Base-by-base conservation (phyloP, 1,140 invertebrate genomes). In the Diprion similis region DNA sequence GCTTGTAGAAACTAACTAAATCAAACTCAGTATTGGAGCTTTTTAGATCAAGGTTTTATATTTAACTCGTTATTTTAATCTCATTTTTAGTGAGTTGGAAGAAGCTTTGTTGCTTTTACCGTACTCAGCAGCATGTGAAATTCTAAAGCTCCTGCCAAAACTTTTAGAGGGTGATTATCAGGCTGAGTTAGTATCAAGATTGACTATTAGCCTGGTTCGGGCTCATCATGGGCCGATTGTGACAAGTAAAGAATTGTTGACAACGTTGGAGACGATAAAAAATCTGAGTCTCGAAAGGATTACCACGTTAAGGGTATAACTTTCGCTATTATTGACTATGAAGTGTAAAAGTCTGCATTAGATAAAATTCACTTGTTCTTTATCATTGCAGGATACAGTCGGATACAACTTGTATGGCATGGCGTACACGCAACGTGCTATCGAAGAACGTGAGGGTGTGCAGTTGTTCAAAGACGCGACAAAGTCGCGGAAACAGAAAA, bases 351-450 rank as follows among this genome's bases (percentile, higher is more conserved):
- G 24, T 6, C 0, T 1, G 24, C 24, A 37, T 73, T 71, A 74
- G 46, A 67, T 1, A 47, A 10, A 48, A 47, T 71, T 71, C 45
- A 66, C 45, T 70, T 67, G 65, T 66, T 68, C 68, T 46, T 48
- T 65, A 10, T 48, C 65, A 37, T 89, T 87, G 75, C 84, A 97
- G 92, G 95, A 99, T 87, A 91, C 91, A 69, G 88, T 97, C 71
- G 97, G 96, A 6, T 95, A 94, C 83, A 99, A 99, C 89, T 85
- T 95, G 68, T 93, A 96, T 84, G 96, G 93, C 0, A 88, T 99
- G 77, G 89, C 92, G 71, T 93, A 95, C 82, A 79, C 96, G 13
- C 92, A 95, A 82, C 89, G 92, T 67, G 89, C 93, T 73, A 88
- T 95, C n/a, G 97, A 98, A 86, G 91, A 93, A 76, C 89, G 90